These are phyloP conservation scores for Podotricha telesiphe DNA, from an alignment of 2,888 invertebrate genomes.

Conservation along the genomic window DNA sequence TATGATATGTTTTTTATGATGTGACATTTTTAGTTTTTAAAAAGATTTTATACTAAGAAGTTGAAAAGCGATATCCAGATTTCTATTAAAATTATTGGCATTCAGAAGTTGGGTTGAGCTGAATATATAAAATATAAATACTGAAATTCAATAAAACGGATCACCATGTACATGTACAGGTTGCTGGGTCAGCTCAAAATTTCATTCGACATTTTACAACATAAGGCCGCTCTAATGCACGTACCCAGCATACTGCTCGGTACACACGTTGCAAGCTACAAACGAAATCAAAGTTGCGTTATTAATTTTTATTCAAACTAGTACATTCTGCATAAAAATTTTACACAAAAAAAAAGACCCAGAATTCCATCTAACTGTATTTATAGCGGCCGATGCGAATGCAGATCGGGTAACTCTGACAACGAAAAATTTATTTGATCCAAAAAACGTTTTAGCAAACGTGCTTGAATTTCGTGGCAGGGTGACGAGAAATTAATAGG, in stretches of 20 bases:
- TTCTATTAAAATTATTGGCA: background rate
- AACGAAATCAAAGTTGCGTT: conserved; percentile 15
- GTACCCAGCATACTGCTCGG: background rate
- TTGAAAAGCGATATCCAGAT: background rate
- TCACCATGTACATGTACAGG: background rate
- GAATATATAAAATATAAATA: conserved; percentile 1
- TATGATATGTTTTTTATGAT: too few relatives aligned
- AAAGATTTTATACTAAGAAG: background rate
- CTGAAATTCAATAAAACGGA: conserved; percentile 4
- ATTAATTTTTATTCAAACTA: conserved; percentile 25
- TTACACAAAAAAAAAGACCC: conserved; percentile 10
- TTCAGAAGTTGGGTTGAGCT: background rate
- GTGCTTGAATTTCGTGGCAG: conserved; percentile 32
- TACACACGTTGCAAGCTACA: conserved; percentile 4
- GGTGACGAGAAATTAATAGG: conserved; percentile 39
- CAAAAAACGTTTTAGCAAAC: conserved; percentile 34
- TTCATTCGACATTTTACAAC: conserved; percentile 14
- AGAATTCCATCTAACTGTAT: conserved; percentile 24
- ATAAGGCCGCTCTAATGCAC: conserved; percentile 5
- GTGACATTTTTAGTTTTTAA: background rate
- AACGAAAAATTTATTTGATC: conserved; percentile 37
- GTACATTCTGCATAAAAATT: conserved; percentile 21
- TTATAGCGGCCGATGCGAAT: conserved; percentile 18
- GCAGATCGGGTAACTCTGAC: conserved; percentile 20
- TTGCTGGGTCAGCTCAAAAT: background rate